Base-by-base conservation (phyloP, 2,113 vertebrate species). In the Anguilla japonica region DNA sequence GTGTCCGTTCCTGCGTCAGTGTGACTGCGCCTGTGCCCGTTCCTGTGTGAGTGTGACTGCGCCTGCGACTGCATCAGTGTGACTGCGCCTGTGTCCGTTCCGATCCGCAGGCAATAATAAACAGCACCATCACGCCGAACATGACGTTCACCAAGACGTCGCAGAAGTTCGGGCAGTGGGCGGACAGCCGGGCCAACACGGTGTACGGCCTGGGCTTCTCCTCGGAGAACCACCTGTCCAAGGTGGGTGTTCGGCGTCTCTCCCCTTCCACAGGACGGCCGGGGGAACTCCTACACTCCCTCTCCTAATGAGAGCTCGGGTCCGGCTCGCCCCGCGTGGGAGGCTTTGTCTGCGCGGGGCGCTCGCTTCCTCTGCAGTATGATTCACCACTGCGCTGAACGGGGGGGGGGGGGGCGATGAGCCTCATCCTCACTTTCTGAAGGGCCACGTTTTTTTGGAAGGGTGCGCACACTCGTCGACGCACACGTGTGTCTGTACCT, bases 71-170 rank as follows among this genome's bases (percentile, higher is more conserved):
- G 5, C 9, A n/a, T 13, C 9, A 29, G 67, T 29, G n/a, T 75
- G 67, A 75, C 9, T n/a, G 67, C 34, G n/a, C 1, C n/a, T 34
- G 71, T 75, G 5, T 84, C 43, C 90, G 88, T 89, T 92, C 87
- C 92, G 53, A 43, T 86, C 95, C 89, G 2, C 93, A 99, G 98
- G 98, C 98, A 95, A 98, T 99, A 92, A 99, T 99, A 94, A 99
- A 99, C 94, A 99, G 98, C 95, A 99, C 98, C 92, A 99, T 99
- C 96, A 99, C 97, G 82, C 98, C 98, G 93, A 99, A 99, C 95
- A 99, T 99, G 98, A 98, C 97, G 81, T 99, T 99, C 96, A 99
- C 98, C 89, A 99, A 99, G 95, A 99, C 98, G 84, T 99, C 98
- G 39, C 98, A 99, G 94, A 99, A 99, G 95, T 99, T 99, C 89